Evolutionary conservation across 2,888 invertebrate genomes (phyloP), one percentile per base, ranked within the genome.

Genomic region (Agrochola lychnidis): DNA sequence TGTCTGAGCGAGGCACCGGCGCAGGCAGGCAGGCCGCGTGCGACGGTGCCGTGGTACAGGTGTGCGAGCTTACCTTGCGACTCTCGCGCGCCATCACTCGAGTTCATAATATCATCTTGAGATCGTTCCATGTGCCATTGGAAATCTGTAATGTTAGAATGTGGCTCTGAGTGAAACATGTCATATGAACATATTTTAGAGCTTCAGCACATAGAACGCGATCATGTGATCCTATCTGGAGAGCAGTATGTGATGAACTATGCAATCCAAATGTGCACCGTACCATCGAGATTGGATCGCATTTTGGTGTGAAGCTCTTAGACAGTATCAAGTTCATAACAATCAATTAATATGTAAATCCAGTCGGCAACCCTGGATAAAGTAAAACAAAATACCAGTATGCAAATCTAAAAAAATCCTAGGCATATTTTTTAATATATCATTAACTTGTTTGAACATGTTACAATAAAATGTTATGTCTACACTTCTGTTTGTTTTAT

Each of bases 61-160:
- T 80, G 85, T 81, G 73, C 77, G 83, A 69, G 92, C 98, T 98
- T 98, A 98, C 98, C 98, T 98, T 98, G 98, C 95, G 98, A 98
- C 97, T 98, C 98, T 97, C 98, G 97, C 96, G 98, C 98, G 97
- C 98, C 97, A 96, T 98, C 98, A 97, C 98, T 98, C 94, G 98
- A 98, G 94, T 98, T 98, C 97, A 98, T 97, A 93, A 98, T 98
- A 97, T 98, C 98, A 93, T 98, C 98, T 97, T 98, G 98, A 97
- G 98, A 97, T 94, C 98, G 97, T 95, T 98, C 98, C 97, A 98
- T 98, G 96, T 98, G 98, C 98, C 98, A 98, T 97, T 98, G 98
- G 97, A 98, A 98, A 97, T 98, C 98, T 98, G 96, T 70, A 97
- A 97, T 69, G 80, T 90, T 88, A 81, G 51, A 87, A 82, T 51